Base-by-base conservation (phyloP, 2,888 invertebrate genomes). In the Neelides folsomi region DNA sequence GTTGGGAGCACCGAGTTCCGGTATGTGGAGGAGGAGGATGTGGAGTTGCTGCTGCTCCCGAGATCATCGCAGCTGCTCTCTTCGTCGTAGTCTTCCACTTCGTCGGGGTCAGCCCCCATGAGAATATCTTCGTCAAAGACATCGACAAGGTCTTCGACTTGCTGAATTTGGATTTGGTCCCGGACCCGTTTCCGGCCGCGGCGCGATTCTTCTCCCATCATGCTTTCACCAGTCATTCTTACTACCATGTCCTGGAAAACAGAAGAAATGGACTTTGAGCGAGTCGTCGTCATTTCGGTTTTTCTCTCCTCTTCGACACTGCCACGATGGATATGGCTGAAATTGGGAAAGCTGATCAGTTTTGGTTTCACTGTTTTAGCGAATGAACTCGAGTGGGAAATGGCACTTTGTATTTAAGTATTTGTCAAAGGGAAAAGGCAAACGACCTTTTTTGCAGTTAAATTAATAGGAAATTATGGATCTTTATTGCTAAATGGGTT, bases 121-220 rank as follows among this genome's bases (percentile, higher is more conserved):
- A 63, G 52, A 50, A 63, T 63, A 38, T 63, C 60, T 47, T 63
- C 62, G 34, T 60, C 59, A 49, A 63, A 63, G 27, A 58, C 52
- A 34, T 41, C 15, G 36, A 51, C 54, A 35, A 57, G 37, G 15
- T 55, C 52, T 38, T 59, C 57, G 18, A 52, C 42, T 43, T 59
- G 57, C 27, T 55, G 53, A 20, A 53, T 51, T 10, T 46, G 46
- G 10, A 36, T 35, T 16, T 34, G 38, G 39, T 48, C 49, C 46
- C 38, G 43, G 27, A 44, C 53, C 40, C 40, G 42, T 41, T 47
- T 60, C 49, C 60, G 58, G 47, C 62, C 59, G 40, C 62, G 55
- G 38, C 58, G 52, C 19, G 55, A 54, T 52, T 58, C 57, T 52
- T 62, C 59, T 47, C 51, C 56, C 52, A 56, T 54, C 55, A 55